Percentiles rank a stretch among this genome's conserved stretches.
These are phyloP conservation scores for Chymomyza costata DNA, from an alignment of 1,140 invertebrate species.

Conservation along the genomic window DNA sequence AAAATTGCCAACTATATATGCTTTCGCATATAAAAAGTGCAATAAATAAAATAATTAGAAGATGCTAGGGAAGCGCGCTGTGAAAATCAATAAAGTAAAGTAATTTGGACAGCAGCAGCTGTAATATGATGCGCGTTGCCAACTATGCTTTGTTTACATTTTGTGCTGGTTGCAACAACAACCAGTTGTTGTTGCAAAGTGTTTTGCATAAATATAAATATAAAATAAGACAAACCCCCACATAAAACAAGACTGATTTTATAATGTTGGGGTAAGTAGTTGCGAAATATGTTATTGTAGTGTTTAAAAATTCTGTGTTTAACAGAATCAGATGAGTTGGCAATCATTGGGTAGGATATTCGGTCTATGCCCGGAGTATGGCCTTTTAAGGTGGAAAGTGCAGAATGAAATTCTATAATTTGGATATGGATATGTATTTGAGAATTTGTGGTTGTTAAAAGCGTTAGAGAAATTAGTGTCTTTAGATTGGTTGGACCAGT, in stretches of 20 bases:
- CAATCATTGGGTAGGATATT: conserved; percentile 19
- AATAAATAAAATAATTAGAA: no score
- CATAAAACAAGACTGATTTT: conserved; percentile 11
- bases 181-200: no score
- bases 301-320: conserved; percentile 6
- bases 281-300: conserved; percentile 4
- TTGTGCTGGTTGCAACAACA: no score
- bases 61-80: no score
- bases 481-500: conserved; percentile 3
- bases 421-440: not conserved
- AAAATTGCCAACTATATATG: no score
- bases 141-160: no score
- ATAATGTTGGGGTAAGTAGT: conserved; percentile 12
- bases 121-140: no score
- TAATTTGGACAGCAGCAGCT: no score
- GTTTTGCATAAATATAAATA: no score
- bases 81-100: no score
- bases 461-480: conserved; percentile 4
- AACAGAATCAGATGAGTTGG: not conserved
- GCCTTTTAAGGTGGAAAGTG: not conserved
- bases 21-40: no score
- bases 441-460: conserved; percentile 10
- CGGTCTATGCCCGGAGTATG: conserved; percentile 7
- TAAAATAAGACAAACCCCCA: no score
- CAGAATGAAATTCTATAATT: conserved; percentile 1